phyloP scores from a whole-genome alignment of 2,888 invertebrate genomes.

The Drosophila stalkeri region DNA sequence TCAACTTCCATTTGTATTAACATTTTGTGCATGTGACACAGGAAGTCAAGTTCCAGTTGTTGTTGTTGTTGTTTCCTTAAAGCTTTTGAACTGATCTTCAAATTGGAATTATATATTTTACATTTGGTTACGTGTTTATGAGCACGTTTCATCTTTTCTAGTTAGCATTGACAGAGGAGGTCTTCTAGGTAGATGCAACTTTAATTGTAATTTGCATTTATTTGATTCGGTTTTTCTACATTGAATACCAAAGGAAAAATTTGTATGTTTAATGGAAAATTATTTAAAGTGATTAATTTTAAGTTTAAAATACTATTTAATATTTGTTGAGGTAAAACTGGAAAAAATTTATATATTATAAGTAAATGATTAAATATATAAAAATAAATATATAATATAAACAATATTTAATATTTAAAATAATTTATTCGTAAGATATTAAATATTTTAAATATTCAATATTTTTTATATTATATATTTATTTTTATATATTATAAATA shows the following conservation, averaged over 20 bases:
- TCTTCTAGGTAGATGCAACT: conserved; percentile 5
- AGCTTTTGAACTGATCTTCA: conserved; percentile 1
- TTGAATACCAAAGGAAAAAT: background rate
- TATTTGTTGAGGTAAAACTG: background rate
- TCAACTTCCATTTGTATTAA: background rate
- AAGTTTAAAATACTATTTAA: background rate
- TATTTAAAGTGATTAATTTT: background rate
- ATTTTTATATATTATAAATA: too few relatives aligned
- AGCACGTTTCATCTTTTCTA: background rate
- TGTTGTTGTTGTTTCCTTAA: background rate
- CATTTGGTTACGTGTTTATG: background rate
- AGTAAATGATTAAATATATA: too few relatives aligned
- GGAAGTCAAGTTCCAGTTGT: conserved; percentile 30
- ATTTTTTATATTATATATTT: too few relatives aligned
- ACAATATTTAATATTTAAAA: too few relatives aligned
- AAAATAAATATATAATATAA: background rate
- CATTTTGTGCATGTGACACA: conserved; percentile 29
- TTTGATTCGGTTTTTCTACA: background rate
- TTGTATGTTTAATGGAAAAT: background rate
- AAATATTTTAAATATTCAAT: too few relatives aligned
- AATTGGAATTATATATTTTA: background rate
- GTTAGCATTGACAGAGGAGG: background rate
- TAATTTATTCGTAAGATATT: too few relatives aligned
- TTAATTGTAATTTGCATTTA: conserved; percentile 2
- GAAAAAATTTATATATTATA: too few relatives aligned